Percentiles rank a stretch among this genome's conserved stretches.
phyloP scores from a whole-genome alignment of 37 sponge, comb jelly and placozoan species.

The Diacarnus erythraeanus region DNA sequence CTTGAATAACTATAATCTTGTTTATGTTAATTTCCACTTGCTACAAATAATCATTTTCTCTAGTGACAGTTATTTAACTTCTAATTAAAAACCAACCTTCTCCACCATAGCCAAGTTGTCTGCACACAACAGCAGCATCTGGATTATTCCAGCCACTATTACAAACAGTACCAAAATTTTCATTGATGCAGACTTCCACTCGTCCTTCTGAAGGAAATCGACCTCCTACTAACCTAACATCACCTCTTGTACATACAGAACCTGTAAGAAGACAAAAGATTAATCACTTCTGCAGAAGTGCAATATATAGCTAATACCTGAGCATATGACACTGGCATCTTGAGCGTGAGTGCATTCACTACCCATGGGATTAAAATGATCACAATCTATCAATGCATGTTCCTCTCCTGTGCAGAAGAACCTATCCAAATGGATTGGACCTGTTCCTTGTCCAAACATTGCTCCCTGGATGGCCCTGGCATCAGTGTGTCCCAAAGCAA shows the following conservation, averaged over 20 bases:
- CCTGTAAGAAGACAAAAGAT: neutral
- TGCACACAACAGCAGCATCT: constrained; percentile 52
- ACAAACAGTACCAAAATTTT: constrained; percentile 42
- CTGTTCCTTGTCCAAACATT: constrained; percentile 21
- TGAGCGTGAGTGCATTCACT: constrained; percentile 21
- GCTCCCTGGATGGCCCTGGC: constrained; percentile 1
- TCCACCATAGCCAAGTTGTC: constrained; percentile 46
- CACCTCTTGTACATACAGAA: constrained; percentile 13
- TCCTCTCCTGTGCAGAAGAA: constrained; percentile 27
- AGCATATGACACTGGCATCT: constrained; percentile 42
- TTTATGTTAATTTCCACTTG: neutral
- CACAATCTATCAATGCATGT: constrained; percentile 19
- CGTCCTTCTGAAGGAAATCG: constrained; percentile 11
- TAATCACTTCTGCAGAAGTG: neutral
- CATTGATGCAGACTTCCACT: constrained; percentile 38
- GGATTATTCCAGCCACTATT: constrained; percentile 32
- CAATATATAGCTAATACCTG: neutral
- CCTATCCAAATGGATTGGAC: constrained; percentile 7
- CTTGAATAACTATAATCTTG: neutral
- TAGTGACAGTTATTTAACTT: neutral
- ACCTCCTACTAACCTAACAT: constrained; percentile 37
- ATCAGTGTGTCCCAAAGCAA: constrained; percentile 10
- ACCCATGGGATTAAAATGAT: neutral
- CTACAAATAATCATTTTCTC: neutral
- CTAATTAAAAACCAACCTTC: neutral